A percentile compares a stretch with the other conserved stretches of the same genome.
Conservation (phyloP, 2,888 invertebrate species). For the Sialis fuliginosa region DNA sequence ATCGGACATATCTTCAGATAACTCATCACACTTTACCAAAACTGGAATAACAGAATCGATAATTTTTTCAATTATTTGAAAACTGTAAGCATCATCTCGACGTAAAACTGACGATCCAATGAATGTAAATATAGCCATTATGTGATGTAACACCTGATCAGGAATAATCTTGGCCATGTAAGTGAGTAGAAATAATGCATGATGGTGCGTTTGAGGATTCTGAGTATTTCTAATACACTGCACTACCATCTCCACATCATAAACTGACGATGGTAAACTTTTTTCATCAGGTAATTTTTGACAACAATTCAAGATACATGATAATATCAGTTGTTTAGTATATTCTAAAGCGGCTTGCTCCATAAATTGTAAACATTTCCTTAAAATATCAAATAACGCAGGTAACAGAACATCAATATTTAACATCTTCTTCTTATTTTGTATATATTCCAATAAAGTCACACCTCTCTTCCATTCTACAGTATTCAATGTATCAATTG, state of each 20-base stretch:
- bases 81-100: slow-evolving; percentile 89
- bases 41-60: slow-evolving; percentile 82
- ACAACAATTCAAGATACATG: slow-evolving; percentile 55
- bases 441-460: slow-evolving; percentile 65
- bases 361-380: slow-evolving; percentile 62
- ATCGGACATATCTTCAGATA: slow-evolving; percentile 20
- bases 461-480: slow-evolving; percentile 63
- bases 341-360: slow-evolving; percentile 74
- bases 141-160: slow-evolving; percentile 73
- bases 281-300: slow-evolving; percentile 31
- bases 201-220: slow-evolving; percentile 91
- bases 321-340: slow-evolving; percentile 69
- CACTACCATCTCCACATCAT: slow-evolving; percentile 62
- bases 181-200: slow-evolving; percentile 70
- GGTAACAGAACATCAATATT: slow-evolving; percentile 50
- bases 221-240: slow-evolving; percentile 78
- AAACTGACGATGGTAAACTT: slow-evolving; percentile 27
- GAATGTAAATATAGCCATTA: slow-evolving; percentile 95
- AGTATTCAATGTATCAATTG: slow-evolving; percentile 42
- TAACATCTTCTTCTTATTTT: slow-evolving; percentile 64
- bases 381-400: slow-evolving; percentile 57
- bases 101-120: slow-evolving; percentile 87
- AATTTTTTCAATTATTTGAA: slow-evolving; percentile 80
- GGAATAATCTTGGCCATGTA: slow-evolving; percentile 64
- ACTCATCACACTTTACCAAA: slow-evolving; percentile 36